Percentiles rank a stretch among this genome's conserved stretches.
These are phyloP conservation scores for Melipona quadrifasciata DNA, from an alignment of 1,140 invertebrate genomes.

Conservation along the genomic window DNA sequence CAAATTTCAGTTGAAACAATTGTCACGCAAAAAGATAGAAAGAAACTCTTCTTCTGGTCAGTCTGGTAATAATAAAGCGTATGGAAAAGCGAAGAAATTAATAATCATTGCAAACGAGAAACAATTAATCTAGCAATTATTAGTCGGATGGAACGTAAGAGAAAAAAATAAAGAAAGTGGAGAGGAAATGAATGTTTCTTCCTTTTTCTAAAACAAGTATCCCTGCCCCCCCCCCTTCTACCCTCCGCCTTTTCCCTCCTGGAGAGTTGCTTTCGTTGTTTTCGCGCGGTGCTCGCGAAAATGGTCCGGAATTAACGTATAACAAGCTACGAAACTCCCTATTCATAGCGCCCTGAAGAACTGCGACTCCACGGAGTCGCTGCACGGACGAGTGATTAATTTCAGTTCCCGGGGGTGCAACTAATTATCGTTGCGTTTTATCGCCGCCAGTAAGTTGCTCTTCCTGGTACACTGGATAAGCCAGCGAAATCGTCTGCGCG, in stretches of 20 bases:
- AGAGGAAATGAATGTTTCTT: neutral
- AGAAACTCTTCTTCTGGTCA: too few species aligned
- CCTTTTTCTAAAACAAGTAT: neutral
- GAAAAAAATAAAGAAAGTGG: neutral
- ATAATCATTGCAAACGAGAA: neutral
- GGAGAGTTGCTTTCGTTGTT: conserved; percentile 15
- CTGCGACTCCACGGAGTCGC: conserved; percentile 52
- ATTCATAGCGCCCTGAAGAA: conserved; percentile 27
- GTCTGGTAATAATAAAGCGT: too few species aligned
- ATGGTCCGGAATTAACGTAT: conserved; percentile 47
- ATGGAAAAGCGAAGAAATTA: neutral
- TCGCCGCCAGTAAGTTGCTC: conserved; percentile 20
- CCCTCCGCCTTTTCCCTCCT: too few species aligned
- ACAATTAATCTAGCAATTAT: neutral
- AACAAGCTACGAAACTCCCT: conserved; percentile 36
- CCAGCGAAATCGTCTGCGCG: neutral
- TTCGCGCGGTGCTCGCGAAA: conserved; percentile 37
- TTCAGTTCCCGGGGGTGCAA: conserved; percentile 55
- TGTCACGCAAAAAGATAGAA: too few species aligned
- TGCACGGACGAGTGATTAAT: conserved; percentile 61
- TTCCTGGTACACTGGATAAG: conserved; percentile 27
- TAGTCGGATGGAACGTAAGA: neutral
- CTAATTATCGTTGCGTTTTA: conserved; percentile 63
- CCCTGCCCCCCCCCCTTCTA: too few species aligned
- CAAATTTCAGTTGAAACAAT: too few species aligned